phyloP scores from a whole-genome alignment of 2,797 vertebrate genomes.

The Scolopax rusticola region DNA sequence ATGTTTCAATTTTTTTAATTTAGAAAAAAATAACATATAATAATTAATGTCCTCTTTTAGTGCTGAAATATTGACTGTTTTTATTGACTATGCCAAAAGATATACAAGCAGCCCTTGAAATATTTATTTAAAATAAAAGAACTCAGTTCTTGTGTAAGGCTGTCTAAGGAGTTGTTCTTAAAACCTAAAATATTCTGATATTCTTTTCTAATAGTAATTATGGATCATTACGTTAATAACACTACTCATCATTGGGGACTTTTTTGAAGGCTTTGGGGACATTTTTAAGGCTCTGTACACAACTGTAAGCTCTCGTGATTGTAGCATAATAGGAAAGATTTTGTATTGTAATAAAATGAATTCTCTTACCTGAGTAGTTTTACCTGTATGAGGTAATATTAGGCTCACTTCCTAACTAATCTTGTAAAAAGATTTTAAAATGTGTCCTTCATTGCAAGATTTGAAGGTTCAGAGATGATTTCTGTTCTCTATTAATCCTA shows the following conservation, averaged over 20 bases:
- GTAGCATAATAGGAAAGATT: background rate
- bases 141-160: background rate
- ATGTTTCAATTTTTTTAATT: background rate
- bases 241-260: background rate
- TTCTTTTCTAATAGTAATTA: background rate
- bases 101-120: background rate
- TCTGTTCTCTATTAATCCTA: background rate
- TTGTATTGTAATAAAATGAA: background rate
- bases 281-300: background rate
- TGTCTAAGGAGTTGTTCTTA: background rate
- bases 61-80: background rate
- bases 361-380: background rate
- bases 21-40: background rate
- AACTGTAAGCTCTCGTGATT: background rate
- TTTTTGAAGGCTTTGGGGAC: background rate
- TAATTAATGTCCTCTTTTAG: background rate
- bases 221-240: background rate
- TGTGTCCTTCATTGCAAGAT: background rate
- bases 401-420: background rate
- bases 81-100: background rate
- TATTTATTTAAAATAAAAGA: background rate
- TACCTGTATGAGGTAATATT: background rate
- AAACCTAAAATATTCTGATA: background rate
- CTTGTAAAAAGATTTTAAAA: background rate
- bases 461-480: background rate